These are phyloP conservation scores for Cataglyphis livida DNA, from an alignment of 2,888 invertebrate species.

Conservation along the genomic window DNA sequence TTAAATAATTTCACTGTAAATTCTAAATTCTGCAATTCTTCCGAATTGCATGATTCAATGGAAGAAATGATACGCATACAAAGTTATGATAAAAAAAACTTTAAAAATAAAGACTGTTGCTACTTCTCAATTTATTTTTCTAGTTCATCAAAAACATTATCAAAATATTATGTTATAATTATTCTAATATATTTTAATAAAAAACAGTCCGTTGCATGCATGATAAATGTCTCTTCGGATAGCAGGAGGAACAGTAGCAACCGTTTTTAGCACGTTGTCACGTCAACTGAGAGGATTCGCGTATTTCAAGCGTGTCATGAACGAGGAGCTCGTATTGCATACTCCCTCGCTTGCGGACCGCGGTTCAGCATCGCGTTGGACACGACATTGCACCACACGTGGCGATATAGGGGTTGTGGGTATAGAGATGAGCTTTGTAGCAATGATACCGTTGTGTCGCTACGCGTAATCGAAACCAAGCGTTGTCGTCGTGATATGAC, in stretches of 20 bases:
- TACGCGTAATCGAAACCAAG: slow-evolving; percentile 79
- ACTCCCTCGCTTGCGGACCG: slow-evolving; percentile 57
- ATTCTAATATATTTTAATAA: background rate
- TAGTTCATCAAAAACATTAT: background rate
- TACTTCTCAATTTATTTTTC: background rate
- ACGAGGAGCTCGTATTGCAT: slow-evolving; percentile 75
- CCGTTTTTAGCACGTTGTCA: slow-evolving; percentile 38
- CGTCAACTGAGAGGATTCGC: slow-evolving; percentile 51
- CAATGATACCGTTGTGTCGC: slow-evolving; percentile 81
- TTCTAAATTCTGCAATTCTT: background rate
- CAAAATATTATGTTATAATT: background rate
- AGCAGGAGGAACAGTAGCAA: background rate
- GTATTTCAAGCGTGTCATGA: slow-evolving; percentile 68
- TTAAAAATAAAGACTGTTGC: background rate
- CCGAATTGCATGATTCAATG: slow-evolving; percentile 11
- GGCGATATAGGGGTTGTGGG: slow-evolving; percentile 51
- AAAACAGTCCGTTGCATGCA: background rate
- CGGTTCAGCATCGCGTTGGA: slow-evolving; percentile 57
- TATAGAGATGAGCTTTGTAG: slow-evolving; percentile 79
- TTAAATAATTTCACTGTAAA: slow-evolving; percentile 33
- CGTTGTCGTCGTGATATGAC: slow-evolving; percentile 52
- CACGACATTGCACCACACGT: slow-evolving; percentile 43
- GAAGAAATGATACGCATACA: background rate
- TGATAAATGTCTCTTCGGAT: background rate
- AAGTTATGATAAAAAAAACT: background rate